Evolutionary conservation across 2,888 invertebrate species (phyloP), one percentile per base, ranked within the genome.

Genomic region (Melolontha melolontha): DNA sequence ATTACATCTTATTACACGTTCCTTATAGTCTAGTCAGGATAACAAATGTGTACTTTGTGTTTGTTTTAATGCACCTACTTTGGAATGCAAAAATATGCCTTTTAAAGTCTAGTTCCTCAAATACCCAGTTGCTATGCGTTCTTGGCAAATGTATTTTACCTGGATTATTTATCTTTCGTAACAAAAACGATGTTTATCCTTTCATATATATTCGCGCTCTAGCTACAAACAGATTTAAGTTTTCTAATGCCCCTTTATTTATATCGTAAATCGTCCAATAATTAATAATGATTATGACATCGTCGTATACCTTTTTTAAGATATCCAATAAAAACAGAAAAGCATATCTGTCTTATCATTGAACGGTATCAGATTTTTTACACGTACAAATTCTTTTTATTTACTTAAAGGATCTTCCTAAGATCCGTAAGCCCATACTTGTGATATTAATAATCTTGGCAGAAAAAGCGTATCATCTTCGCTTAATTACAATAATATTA

Each of bases 241-340:
- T 62, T 29, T 17, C 47, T 47, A 29, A 62, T 62, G 47, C 59
- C 59, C 29, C 44, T 47, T 62, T 62, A 62, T 57, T 57, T 57
- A 42, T 62, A 62, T 62, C 59, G 34, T 62, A 62, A 62, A 62
- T 62, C 59, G 34, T 47, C 47, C 59, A 62, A 47, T 62, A 47
- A 62, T 62, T 62, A 47, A 62, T 62, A 62, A 62, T 47, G 42
- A 34, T 2, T 44, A 62, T 47, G 59, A 47, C 47, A 44, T 62
- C 59, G 59, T 47, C n/a, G 4, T 4, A 62, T 11, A 44, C 47
- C 47, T 62, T 62, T 17, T 29, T 12, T 34, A n/a, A 34, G 42
- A 34, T 47, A 11, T 49, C 47, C 12, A 62, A 44, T 47, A 62
- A 62, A 62, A 62, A 34, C 47, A 62, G 34, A 44, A 27, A 47